Conservation (phyloP, 2,113 vertebrate species). For the Sapayoa aenigma region DNA sequence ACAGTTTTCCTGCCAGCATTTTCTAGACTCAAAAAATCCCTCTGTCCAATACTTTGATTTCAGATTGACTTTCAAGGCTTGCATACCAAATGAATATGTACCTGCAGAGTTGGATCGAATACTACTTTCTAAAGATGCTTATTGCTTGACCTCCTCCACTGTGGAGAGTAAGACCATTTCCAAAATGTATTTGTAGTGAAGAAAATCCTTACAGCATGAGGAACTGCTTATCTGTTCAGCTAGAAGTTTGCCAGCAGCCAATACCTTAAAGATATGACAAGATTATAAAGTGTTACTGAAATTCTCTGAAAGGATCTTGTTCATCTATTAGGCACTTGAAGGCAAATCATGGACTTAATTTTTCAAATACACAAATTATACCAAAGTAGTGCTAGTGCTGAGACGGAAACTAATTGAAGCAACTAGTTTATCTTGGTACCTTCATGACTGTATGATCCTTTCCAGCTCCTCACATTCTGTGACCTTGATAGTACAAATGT, state of each 20-base stretch:
- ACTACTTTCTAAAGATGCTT: background rate
- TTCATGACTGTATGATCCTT: background rate
- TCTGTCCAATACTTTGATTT: background rate
- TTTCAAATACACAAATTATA: background rate
- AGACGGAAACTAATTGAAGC: background rate
- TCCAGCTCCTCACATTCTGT: background rate
- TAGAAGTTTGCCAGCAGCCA: background rate
- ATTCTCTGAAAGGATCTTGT: background rate
- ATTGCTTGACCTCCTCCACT: background rate
- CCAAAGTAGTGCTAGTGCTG: background rate
- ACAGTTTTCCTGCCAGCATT: background rate
- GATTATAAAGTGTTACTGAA: background rate
- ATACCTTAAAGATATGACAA: background rate
- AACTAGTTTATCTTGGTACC: background rate
- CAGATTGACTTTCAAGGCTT: background rate
- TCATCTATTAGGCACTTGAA: background rate
- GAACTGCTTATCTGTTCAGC: background rate
- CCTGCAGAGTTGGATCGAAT: background rate
- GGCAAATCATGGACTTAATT: background rate
- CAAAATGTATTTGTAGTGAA: background rate
- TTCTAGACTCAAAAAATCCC: background rate
- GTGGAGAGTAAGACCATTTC: background rate
- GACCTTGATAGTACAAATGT: background rate
- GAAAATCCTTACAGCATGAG: background rate
- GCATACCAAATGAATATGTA: background rate